Percentiles rank a stretch among this genome's conserved stretches.
phyloP scores from a whole-genome alignment of 2,113 vertebrate species.

The Vanacampus margaritifer region DNA sequence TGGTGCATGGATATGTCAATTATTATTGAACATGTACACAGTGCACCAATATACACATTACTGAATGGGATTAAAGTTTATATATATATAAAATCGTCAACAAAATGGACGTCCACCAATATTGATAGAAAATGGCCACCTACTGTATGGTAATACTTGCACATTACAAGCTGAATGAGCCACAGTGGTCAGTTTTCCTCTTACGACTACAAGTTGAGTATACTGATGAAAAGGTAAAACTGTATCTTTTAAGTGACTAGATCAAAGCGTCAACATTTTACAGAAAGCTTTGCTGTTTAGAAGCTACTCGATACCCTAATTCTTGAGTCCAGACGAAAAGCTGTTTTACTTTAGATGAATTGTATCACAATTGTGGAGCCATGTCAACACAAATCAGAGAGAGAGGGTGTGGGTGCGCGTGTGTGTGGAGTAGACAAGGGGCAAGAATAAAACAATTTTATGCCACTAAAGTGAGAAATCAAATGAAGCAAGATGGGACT shows the following conservation, averaged over 20 bases:
- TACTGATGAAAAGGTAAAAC: too few relatives aligned
- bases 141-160: too few relatives aligned
- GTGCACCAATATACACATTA: not conserved
- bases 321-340: not conserved
- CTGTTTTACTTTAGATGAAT: not conserved
- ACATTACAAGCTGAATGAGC: too few relatives aligned
- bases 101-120: too few relatives aligned
- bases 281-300: not conserved
- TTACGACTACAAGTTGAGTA: too few relatives aligned
- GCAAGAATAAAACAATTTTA: not conserved
- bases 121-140: too few relatives aligned
- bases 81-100: too few relatives aligned
- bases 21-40: not conserved
- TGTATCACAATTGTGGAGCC: not conserved
- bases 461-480: slow-evolving; percentile 3
- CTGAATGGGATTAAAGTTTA: not conserved
- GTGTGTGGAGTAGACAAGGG: too few relatives aligned
- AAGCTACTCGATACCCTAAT: not conserved
- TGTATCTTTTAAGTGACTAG: too few relatives aligned
- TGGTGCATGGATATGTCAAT: not conserved
- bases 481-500: not conserved
- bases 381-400: not conserved
- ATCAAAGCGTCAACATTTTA: not conserved
- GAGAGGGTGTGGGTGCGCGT: too few relatives aligned
- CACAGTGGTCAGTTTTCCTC: too few relatives aligned